Evolutionary conservation across 1,140 invertebrate species (phyloP).

Genomic region (Ips typographus): DNA sequence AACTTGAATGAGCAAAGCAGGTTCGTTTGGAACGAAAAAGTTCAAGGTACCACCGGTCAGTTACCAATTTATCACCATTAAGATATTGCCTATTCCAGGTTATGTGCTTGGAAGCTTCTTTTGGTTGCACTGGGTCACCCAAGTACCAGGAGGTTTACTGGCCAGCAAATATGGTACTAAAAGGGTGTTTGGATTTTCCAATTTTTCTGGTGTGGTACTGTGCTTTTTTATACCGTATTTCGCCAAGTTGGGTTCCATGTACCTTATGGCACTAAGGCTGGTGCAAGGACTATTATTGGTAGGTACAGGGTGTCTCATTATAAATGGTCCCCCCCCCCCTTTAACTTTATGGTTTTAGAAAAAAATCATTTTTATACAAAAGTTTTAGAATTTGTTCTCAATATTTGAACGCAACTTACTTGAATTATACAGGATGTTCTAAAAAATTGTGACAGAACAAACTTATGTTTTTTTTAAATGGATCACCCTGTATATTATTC

Average conservation of each 20-base stretch:
- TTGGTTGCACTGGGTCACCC: conserved; percentile 71
- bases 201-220: conserved; percentile 68
- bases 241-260: conserved; percentile 60
- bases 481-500: too few species aligned
- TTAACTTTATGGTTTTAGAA: too few species aligned
- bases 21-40: conserved; percentile 68
- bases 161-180: conserved; percentile 72
- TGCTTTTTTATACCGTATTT: conserved; percentile 69
- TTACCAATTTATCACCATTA: too few species aligned
- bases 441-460: too few species aligned
- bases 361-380: too few species aligned
- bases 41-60: conserved; percentile 55
- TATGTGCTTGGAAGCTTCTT: conserved; percentile 72
- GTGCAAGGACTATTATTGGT: conserved; percentile 76
- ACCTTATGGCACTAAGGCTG: conserved; percentile 65
- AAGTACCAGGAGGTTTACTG: conserved; percentile 73
- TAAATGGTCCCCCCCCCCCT: too few species aligned
- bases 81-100: conserved; percentile 34
- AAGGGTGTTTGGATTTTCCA: conserved; percentile 67
- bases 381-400: too few species aligned
- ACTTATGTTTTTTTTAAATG: too few species aligned
- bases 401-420: too few species aligned
- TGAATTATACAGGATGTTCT: too few species aligned
- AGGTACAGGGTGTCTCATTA: conserved; percentile 43
- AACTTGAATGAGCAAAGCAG: conserved; percentile 34